Evolutionary conservation across 2,888 invertebrate species (phyloP).

Genomic region (Phymatocera aterrima): DNA sequence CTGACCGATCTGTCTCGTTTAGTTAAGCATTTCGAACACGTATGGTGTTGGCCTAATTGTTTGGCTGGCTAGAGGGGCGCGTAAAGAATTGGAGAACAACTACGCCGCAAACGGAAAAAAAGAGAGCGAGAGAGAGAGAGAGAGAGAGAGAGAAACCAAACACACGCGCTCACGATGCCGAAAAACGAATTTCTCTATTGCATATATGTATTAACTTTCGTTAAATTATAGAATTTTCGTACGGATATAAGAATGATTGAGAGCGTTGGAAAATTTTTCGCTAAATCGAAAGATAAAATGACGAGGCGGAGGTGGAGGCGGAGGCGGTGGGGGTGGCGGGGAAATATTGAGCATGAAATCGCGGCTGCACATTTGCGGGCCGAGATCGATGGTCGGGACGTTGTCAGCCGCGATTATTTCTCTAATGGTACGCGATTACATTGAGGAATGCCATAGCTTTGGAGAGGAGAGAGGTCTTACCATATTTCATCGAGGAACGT

Average conservation of each 20-base stretch:
- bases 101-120: background rate
- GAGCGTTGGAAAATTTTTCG: background rate
- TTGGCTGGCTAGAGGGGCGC: background rate
- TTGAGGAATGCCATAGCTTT: conserved; percentile 21
- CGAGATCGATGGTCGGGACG: conserved; percentile 21
- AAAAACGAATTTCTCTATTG: too few species aligned
- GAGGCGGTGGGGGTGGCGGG: background rate
- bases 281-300: background rate
- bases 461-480: background rate
- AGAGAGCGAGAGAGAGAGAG: background rate
- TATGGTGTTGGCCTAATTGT: conserved; percentile 31
- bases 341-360: background rate
- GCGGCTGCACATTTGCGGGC: background rate
- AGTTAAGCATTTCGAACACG: conserved; percentile 37
- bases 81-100: background rate
- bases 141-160: too few species aligned
- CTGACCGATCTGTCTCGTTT: conserved; percentile 32
- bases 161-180: too few species aligned
- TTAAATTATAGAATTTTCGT: too few species aligned
- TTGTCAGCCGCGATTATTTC: conserved; percentile 23
- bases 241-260: background rate
- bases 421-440: conserved; percentile 32
- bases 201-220: too few species aligned
- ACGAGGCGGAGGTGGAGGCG: background rate
- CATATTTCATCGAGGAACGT: background rate